A percentile compares a stretch with the other conserved stretches of the same genome.
Evolutionary conservation across 2,797 vertebrate genomes (phyloP).

Genomic region (Gymnodraco acuticeps): DNA sequence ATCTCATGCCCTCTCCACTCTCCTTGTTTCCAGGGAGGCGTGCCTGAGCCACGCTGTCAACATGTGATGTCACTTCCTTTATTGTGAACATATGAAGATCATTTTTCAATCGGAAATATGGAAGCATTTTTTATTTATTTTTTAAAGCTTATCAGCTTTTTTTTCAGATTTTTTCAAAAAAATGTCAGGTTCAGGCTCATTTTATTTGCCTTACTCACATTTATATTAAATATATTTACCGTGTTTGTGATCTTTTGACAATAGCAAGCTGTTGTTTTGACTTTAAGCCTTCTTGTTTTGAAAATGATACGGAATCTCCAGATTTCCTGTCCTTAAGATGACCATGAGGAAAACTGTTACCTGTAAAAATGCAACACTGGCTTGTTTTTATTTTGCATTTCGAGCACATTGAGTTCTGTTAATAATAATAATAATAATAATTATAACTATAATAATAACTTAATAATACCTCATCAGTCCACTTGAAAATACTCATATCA

Average conservation of each 20-base stretch:
- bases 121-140: not conserved
- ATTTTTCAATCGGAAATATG: slow-evolving; percentile 15
- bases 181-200: no score
- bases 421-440: not conserved
- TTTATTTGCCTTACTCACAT: not conserved
- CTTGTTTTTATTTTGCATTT: slow-evolving; percentile 2
- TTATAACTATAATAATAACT: not conserved
- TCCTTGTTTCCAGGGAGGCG: slow-evolving; percentile 74
- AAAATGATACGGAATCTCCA: slow-evolving; percentile 10
- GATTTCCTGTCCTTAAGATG: slow-evolving; percentile 9
- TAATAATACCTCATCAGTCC: not conserved
- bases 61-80: slow-evolving; percentile 86
- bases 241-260: slow-evolving; percentile 15
- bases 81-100: slow-evolving; percentile 53
- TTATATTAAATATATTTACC: not conserved
- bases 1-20: slow-evolving; percentile 74
- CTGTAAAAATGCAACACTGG: slow-evolving; percentile 26
- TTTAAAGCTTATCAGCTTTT: no score
- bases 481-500: slow-evolving; percentile 3
- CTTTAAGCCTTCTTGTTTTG: slow-evolving; percentile 4
- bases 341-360: slow-evolving; percentile 19
- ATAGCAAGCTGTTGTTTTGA: not conserved
- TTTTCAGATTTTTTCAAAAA: no score
- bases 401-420: not conserved
- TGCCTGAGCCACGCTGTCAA: slow-evolving; percentile 77